A percentile compares a stretch with the other conserved stretches of the same genome.
phyloP scores from a whole-genome alignment of 2,113 vertebrate species.

The Pituophis catenifer region DNA sequence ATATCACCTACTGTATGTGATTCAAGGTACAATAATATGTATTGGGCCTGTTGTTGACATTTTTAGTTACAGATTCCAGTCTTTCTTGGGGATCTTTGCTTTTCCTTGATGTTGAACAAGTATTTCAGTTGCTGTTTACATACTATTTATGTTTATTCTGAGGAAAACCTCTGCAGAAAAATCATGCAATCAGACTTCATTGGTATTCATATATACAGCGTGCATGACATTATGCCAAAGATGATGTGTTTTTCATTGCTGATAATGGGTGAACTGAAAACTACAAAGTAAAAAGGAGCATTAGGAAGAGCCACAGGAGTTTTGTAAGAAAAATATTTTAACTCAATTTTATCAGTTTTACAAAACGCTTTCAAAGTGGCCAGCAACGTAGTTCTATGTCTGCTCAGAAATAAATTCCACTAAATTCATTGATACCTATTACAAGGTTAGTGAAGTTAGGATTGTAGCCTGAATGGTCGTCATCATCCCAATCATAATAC shows the following conservation, averaged over 20 bases:
- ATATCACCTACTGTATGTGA: neutral
- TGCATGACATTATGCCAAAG: neutral
- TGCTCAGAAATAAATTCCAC: neutral
- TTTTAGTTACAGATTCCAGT: neutral
- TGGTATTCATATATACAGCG: neutral
- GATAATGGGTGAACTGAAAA: neutral
- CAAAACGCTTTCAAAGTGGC: neutral
- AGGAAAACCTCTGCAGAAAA: neutral
- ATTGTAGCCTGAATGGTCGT: neutral
- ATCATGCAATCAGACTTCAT: neutral
- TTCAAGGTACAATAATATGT: neutral
- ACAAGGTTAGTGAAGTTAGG: neutral
- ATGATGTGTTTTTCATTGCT: neutral
- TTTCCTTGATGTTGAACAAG: neutral
- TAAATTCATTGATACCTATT: neutral
- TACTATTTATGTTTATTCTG: neutral
- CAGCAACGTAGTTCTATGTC: neutral
- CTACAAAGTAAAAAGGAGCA: neutral
- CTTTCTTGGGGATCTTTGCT: neutral
- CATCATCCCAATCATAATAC: neutral
- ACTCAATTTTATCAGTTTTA: neutral
- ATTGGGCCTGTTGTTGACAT: neutral
- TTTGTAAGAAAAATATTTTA: neutral
- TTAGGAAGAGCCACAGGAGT: neutral
- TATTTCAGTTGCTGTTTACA: neutral